Evolutionary conservation across 1,140 invertebrate species (phyloP).

Genomic region (Ips nitidus): DNA sequence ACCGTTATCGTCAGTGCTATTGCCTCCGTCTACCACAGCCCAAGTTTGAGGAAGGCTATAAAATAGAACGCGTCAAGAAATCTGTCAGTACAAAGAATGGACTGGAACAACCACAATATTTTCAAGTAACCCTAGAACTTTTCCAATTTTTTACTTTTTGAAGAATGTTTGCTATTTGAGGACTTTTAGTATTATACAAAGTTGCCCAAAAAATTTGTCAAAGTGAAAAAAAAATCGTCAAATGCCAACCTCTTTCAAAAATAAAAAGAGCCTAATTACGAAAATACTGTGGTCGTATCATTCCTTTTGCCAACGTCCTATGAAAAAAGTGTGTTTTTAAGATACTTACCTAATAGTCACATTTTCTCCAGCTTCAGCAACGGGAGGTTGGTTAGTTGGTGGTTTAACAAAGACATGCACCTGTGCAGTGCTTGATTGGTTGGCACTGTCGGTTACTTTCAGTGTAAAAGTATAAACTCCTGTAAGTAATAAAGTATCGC

Average conservation of each 20-base stretch:
- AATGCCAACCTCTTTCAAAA: too few relatives aligned
- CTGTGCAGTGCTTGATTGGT: slow-evolving; percentile 81
- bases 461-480: slow-evolving; percentile 91
- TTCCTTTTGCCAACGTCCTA: too few relatives aligned
- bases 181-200: too few relatives aligned
- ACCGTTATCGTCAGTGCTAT: slow-evolving; percentile 82
- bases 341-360: slow-evolving; percentile 52
- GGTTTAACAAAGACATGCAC: slow-evolving; percentile 89
- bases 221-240: too few relatives aligned
- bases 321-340: too few relatives aligned
- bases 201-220: too few relatives aligned
- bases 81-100: not conserved
- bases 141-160: too few relatives aligned
- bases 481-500: slow-evolving; percentile 4
- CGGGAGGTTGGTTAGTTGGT: slow-evolving; percentile 80
- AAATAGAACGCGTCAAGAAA: slow-evolving; percentile 52
- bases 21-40: slow-evolving; percentile 75
- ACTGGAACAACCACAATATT: too few relatives aligned
- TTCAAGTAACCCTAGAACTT: too few relatives aligned
- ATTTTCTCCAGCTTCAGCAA: slow-evolving; percentile 64
- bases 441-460: slow-evolving; percentile 87
- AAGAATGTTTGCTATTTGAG: too few relatives aligned
- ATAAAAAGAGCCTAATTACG: too few relatives aligned
- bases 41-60: slow-evolving; percentile 74
- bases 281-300: too few relatives aligned